phyloP scores from a whole-genome alignment of 1,140 invertebrate species.

The Rhagoletis zephyria region DNA sequence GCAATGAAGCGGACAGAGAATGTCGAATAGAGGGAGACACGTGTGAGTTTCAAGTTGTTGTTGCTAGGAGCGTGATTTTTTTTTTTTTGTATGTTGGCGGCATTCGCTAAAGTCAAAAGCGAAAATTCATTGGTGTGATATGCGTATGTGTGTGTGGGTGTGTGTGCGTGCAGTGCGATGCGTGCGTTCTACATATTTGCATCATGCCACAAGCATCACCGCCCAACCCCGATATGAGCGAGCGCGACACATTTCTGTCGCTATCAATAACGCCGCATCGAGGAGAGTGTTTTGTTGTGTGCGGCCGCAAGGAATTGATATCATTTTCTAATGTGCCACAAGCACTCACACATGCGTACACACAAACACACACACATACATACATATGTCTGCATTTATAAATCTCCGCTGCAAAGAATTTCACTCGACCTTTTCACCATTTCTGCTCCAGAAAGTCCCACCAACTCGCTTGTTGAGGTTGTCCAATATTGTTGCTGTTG shows the following conservation, averaged over 20 bases:
- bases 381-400: background rate
- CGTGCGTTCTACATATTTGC: conserved; percentile 16
- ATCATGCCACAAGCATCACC: background rate
- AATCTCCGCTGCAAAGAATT: background rate
- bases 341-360: background rate
- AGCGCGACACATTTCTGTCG: conserved; percentile 37
- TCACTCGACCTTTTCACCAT: conserved; percentile 23
- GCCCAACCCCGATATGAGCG: conserved; percentile 20
- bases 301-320: background rate
- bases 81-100: background rate
- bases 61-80: background rate
- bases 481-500: background rate
- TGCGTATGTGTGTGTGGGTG: too few relatives aligned
- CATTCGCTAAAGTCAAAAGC: background rate
- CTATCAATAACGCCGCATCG: conserved; percentile 18
- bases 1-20: conserved; percentile 25
- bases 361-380: background rate
- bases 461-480: background rate
- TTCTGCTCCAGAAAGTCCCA: conserved; percentile 41
- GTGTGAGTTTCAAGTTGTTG: background rate
- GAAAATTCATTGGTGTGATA: background rate
- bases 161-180: background rate
- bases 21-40: background rate
- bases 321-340: background rate
- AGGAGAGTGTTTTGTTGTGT: background rate